Conservation (phyloP, 2,113 vertebrate genomes). For the Oostethus manadensis region DNA sequence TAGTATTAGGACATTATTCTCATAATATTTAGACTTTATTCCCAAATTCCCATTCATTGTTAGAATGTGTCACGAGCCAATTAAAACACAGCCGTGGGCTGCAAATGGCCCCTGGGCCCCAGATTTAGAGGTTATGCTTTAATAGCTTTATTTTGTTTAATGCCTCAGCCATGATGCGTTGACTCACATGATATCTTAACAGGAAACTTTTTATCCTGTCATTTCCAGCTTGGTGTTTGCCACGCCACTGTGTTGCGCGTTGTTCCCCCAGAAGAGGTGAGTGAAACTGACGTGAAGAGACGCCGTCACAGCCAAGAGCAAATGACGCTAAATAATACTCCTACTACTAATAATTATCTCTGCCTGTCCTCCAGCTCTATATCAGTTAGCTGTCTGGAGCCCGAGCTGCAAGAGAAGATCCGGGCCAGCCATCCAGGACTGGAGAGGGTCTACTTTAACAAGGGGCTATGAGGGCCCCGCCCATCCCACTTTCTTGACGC, state of each 20-base stretch:
- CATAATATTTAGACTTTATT: too few relatives aligned
- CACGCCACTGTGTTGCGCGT: constrained; percentile 91
- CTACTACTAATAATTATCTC: too few relatives aligned
- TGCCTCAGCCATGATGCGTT: too few relatives aligned
- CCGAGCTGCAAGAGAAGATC: constrained; percentile 87
- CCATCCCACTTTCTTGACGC: constrained; percentile 28
- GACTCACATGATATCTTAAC: too few relatives aligned
- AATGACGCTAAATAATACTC: not conserved
- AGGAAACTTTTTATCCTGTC: constrained; percentile 7
- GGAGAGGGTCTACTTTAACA: constrained; percentile 91
- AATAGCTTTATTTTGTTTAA: too few relatives aligned
- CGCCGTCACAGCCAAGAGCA: not conserved
- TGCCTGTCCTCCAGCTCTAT: constrained; percentile 77
- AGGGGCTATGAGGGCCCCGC: constrained; percentile 80
- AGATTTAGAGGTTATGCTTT: too few relatives aligned
- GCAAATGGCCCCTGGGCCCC: too few relatives aligned
- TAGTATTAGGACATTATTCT: too few relatives aligned
- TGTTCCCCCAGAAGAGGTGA: constrained; percentile 98
- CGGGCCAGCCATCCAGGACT: constrained; percentile 76
- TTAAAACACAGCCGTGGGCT: too few relatives aligned
- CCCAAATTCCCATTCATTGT: too few relatives aligned
- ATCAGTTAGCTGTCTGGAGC: constrained; percentile 83
- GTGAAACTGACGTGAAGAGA: constrained; percentile 9
- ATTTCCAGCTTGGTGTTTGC: constrained; percentile 89
- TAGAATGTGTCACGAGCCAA: too few relatives aligned